Conservation (phyloP, 2,797 vertebrate genomes). For the Phrynocephalus vlangalii region DNA sequence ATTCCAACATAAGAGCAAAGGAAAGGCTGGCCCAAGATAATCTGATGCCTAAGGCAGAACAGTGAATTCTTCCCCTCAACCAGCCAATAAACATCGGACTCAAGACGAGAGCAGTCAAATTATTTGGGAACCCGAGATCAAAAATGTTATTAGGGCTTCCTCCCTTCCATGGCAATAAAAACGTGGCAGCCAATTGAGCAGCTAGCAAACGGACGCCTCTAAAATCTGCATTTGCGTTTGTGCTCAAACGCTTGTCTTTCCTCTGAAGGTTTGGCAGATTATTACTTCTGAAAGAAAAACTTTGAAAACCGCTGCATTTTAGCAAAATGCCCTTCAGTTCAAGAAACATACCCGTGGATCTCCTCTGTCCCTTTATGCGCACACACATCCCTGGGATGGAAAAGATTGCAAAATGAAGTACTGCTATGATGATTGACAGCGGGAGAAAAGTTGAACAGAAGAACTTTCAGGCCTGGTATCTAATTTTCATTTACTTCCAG, state of each 20-base stretch:
- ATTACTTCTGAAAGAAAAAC: background rate
- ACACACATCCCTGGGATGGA: background rate
- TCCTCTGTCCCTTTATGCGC: background rate
- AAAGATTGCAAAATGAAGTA: background rate
- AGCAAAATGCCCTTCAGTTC: background rate
- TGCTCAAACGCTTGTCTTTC: background rate
- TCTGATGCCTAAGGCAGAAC: background rate
- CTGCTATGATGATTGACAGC: background rate
- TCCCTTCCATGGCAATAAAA: background rate
- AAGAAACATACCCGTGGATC: background rate
- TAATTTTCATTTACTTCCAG: constrained; percentile 38
- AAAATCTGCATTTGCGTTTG: background rate
- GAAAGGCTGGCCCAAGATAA: background rate
- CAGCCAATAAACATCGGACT: background rate
- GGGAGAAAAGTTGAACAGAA: constrained; percentile 9
- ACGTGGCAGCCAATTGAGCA: background rate
- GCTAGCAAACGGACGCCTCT: too few relatives aligned
- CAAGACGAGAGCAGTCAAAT: background rate
- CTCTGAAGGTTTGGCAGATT: background rate
- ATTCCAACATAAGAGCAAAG: background rate
- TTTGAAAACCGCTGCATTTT: background rate
- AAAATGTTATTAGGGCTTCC: background rate
- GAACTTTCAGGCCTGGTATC: constrained; percentile 32
- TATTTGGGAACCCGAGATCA: background rate
- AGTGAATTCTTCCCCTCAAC: background rate